Conservation (phyloP, 2,888 invertebrate genomes). For the Petrolisthes manimaculis region DNA sequence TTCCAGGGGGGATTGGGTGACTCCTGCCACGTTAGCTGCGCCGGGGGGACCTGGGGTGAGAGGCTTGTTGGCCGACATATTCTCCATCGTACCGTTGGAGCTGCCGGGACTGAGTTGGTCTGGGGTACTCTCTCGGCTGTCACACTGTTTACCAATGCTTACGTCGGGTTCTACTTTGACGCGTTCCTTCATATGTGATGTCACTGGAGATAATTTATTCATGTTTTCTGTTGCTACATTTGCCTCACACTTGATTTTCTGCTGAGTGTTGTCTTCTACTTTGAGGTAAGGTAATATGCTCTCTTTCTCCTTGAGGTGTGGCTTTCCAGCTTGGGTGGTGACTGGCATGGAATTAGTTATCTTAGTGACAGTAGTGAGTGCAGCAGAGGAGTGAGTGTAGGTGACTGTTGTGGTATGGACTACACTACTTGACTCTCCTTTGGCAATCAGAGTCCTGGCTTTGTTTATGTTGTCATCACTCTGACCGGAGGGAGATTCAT, state of each 20-base stretch:
- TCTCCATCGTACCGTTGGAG: slow-evolving; percentile 18
- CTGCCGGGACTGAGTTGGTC: slow-evolving; percentile 38
- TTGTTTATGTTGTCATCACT: slow-evolving; percentile 23
- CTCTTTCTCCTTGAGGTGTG: slow-evolving; percentile 42
- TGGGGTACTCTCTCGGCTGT: slow-evolving; percentile 42
- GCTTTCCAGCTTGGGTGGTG: slow-evolving; percentile 43
- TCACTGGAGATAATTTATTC: slow-evolving; percentile 35
- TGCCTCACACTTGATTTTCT: slow-evolving; percentile 47
- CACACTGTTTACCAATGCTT: slow-evolving; percentile 35
- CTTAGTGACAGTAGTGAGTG: slow-evolving; percentile 49
- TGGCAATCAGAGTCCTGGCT: slow-evolving; percentile 29
- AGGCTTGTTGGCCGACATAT: slow-evolving; percentile 57
- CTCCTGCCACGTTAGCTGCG: slow-evolving; percentile 46
- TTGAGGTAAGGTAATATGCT: slow-evolving; percentile 14
- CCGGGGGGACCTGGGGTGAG: slow-evolving; percentile 62
- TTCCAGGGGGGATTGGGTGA: slow-evolving; percentile 65
- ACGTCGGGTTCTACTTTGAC: slow-evolving; percentile 37
- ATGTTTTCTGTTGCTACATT: slow-evolving; percentile 36
- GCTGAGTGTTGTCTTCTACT: slow-evolving; percentile 26
- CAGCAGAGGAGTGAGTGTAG: slow-evolving; percentile 40
- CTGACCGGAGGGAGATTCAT: slow-evolving; percentile 7
- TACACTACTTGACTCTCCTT: slow-evolving; percentile 47
- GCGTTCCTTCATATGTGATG: slow-evolving; percentile 28
- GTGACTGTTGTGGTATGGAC: slow-evolving; percentile 56
- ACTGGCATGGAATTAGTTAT: slow-evolving; percentile 45